A percentile compares a stretch with the other conserved stretches of the same genome.
Evolutionary conservation across 2,113 vertebrate genomes (phyloP).

Genomic region (Corvus hawaiiensis): DNA sequence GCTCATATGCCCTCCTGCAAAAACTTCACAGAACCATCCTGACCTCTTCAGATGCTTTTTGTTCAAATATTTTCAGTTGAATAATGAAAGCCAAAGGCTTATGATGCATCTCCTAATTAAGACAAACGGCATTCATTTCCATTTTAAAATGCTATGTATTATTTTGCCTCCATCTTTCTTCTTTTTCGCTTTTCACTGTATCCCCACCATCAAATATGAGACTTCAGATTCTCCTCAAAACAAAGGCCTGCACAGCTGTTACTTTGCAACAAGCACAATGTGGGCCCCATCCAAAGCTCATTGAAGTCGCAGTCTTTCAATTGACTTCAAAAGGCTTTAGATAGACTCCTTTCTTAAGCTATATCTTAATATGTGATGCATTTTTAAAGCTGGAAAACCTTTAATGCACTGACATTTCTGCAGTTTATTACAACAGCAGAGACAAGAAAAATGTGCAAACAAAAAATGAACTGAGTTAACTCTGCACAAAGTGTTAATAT

Average conservation of each 20-base stretch:
- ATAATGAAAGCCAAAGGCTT: conserved; percentile 53
- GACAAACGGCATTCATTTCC: conserved; percentile 49
- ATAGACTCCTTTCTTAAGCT: conserved; percentile 25
- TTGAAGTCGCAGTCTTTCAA: conserved; percentile 57
- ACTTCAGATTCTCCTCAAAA: conserved; percentile 56
- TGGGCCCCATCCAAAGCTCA: conserved; percentile 52
- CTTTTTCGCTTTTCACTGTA: conserved; percentile 30
- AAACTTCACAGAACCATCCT: conserved; percentile 33
- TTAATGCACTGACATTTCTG: conserved; percentile 6
- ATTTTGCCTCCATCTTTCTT: conserved; percentile 48
- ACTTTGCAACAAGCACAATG: conserved; percentile 48
- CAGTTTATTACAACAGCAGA: neutral
- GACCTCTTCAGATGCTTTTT: conserved; percentile 54
- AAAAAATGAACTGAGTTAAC: neutral
- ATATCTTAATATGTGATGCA: conserved; percentile 52
- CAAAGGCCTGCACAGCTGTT: conserved; percentile 62
- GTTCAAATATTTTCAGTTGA: conserved; percentile 36
- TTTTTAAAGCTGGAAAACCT: conserved; percentile 32
- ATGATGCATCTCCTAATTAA: conserved; percentile 57
- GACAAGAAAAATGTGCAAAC: neutral
- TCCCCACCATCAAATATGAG: conserved; percentile 42
- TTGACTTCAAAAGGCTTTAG: conserved; percentile 44
- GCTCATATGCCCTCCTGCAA: conserved; percentile 6
- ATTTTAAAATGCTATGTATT: conserved; percentile 51
- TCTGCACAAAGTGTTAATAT: neutral